Evolutionary conservation across 2,797 vertebrate genomes (phyloP).

Genomic region (Peromyscus melanophrys): DNA sequence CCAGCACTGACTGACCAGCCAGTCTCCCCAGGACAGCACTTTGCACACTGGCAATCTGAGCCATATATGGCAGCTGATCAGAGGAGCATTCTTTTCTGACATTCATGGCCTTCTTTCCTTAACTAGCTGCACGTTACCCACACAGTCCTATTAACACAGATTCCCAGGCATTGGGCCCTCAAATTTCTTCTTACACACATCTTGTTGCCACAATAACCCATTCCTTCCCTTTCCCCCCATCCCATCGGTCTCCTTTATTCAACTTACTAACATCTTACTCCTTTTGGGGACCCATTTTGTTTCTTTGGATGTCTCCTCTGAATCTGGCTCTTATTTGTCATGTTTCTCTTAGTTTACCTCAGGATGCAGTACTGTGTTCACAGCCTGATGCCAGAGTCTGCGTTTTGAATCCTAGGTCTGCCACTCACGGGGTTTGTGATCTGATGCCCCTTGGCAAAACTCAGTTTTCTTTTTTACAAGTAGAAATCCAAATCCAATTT

Average conservation of each 20-base stretch:
- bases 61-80: neutral
- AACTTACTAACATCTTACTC: neutral
- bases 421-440: neutral
- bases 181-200: neutral
- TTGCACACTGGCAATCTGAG: neutral
- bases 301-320: slow-evolving; percentile 16
- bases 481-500: neutral
- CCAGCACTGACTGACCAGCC: neutral
- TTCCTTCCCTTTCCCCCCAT: neutral
- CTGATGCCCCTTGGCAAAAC: slow-evolving; percentile 49
- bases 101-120: neutral
- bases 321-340: slow-evolving; percentile 1
- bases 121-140: neutral
- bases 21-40: neutral
- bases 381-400: slow-evolving; percentile 33
- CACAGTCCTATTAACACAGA: neutral
- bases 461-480: neutral
- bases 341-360: slow-evolving; percentile 49
- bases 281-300: slow-evolving; percentile 42
- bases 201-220: neutral
- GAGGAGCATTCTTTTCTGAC: neutral
- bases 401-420: slow-evolving; percentile 44
- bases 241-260: neutral
- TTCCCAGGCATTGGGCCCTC: neutral
- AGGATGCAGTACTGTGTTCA: neutral